phyloP scores from a whole-genome alignment of 1,140 invertebrate species.

The Agraylea sexmaculata region DNA sequence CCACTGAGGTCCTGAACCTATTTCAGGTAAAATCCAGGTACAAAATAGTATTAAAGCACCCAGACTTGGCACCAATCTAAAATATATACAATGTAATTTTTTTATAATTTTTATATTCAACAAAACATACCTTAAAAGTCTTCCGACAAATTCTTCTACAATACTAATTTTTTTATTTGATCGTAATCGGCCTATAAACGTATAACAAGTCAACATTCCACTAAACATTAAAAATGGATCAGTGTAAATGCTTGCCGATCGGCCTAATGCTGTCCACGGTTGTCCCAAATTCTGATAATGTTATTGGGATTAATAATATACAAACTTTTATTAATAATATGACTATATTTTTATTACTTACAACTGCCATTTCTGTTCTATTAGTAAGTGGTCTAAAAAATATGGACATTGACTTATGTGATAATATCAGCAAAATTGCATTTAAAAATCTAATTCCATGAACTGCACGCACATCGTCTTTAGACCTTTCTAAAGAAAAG shows the following conservation, averaged over 20 bases:
- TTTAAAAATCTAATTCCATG: slow-evolving; percentile 52
- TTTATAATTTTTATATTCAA: slow-evolving; percentile 8
- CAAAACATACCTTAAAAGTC: slow-evolving; percentile 41
- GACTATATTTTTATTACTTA: slow-evolving; percentile 23
- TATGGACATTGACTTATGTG: slow-evolving; percentile 53
- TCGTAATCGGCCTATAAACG: slow-evolving; percentile 44
- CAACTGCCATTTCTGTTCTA: slow-evolving; percentile 49
- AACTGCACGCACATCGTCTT: slow-evolving; percentile 44
- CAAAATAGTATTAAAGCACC: slow-evolving; percentile 52
- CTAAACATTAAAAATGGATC: slow-evolving; percentile 57
- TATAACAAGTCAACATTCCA: slow-evolving; percentile 48
- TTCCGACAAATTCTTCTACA: slow-evolving; percentile 47
- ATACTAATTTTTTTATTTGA: slow-evolving; percentile 43
- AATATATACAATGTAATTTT: slow-evolving; percentile 6
- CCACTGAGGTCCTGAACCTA: slow-evolving; percentile 54
- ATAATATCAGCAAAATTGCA: slow-evolving; percentile 46
- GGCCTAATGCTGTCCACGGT: slow-evolving; percentile 49
- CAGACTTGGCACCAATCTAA: slow-evolving; percentile 47
- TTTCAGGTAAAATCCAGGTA: slow-evolving; percentile 46
- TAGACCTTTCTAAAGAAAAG: slow-evolving; percentile 35
- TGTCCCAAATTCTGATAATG: slow-evolving; percentile 38
- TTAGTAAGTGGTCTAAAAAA: slow-evolving; percentile 52
- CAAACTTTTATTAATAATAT: neutral
- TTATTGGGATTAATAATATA: neutral
- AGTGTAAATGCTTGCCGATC: slow-evolving; percentile 52